phyloP scores from a whole-genome alignment of 2,888 invertebrate species.

The Mechanitis mazaeus region DNA sequence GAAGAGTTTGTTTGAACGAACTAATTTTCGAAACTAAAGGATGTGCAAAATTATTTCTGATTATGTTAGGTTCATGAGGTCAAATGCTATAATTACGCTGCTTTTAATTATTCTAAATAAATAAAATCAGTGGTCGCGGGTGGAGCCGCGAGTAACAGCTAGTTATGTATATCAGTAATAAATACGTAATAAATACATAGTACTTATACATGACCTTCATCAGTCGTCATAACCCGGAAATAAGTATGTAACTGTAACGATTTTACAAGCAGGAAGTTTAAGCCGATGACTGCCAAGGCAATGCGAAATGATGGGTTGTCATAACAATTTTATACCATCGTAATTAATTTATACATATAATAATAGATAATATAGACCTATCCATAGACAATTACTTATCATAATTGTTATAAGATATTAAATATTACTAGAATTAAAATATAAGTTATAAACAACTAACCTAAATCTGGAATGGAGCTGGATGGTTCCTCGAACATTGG shows the following conservation, averaged over 20 bases:
- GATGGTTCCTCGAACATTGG: constrained; percentile 86
- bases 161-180: constrained; percentile 23
- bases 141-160: no score
- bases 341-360: background rate
- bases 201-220: constrained; percentile 57
- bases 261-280: constrained; percentile 72
- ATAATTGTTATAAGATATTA: background rate
- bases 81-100: no score
- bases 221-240: constrained; percentile 69
- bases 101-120: no score
- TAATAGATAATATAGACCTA: background rate
- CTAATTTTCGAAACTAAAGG: no score
- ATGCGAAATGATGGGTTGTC: constrained; percentile 50
- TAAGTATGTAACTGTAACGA: constrained; percentile 58
- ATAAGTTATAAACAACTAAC: constrained; percentile 72
- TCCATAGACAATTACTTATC: background rate
- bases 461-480: constrained; percentile 92
- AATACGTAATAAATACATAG: constrained; percentile 37
- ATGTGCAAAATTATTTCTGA: no score
- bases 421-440: constrained; percentile 6
- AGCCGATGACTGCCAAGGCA: constrained; percentile 57
- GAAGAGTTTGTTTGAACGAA: no score
- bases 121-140: no score
- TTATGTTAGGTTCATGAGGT: no score
- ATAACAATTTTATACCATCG: background rate